Evolutionary conservation across 2,888 invertebrate genomes (phyloP), one percentile per base, ranked within the genome.

Genomic region (Phragmatobia fuliginosa): DNA sequence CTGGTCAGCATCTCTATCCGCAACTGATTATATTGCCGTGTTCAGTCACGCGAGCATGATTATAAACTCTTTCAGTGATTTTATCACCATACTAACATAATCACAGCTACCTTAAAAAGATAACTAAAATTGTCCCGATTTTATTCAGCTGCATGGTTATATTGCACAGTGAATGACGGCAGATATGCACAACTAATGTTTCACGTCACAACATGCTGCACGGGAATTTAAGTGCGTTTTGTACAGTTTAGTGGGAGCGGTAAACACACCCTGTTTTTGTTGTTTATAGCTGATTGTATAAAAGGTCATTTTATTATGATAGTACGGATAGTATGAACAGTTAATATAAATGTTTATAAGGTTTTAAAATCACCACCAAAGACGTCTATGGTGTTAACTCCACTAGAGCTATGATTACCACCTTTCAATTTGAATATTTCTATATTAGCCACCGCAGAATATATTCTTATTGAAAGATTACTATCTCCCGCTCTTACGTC

Each of bases 111-210:
- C 8, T 7, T 18, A 7, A 49, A 45, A 18, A 1, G 25, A 62
- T 0, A 45, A 32, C 16, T 2, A 33, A 36, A 16, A 36, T 36
- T 56, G 28, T 56, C 56, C 56, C 2, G 25, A 10, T 18, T 65
- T 66, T 32, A 32, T 31, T n/a, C n/a, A 7, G 31, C 31, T 21
- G 31, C 73, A 81, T 85, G 74, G 84, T 41, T 74, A 83, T 32
- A 41, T 85, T 64, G 49, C 75, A 81, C 61, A 66, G 64, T 67
- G 64, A 86, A 74, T 83, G 83, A 85, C 79, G 81, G 72, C 83
- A 85, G 85, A 88, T 88, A 85, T 83, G 82, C 76, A 83, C 81
- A 87, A 88, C 88, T 88, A 90, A 90, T 90, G 88, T 78, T 77
- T 81, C 85, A 84, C 88, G 90, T 89, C 86, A 87, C 86, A 87